phyloP scores from a whole-genome alignment of 23 tunicate species.

The Clavelina lepadiformis region DNA sequence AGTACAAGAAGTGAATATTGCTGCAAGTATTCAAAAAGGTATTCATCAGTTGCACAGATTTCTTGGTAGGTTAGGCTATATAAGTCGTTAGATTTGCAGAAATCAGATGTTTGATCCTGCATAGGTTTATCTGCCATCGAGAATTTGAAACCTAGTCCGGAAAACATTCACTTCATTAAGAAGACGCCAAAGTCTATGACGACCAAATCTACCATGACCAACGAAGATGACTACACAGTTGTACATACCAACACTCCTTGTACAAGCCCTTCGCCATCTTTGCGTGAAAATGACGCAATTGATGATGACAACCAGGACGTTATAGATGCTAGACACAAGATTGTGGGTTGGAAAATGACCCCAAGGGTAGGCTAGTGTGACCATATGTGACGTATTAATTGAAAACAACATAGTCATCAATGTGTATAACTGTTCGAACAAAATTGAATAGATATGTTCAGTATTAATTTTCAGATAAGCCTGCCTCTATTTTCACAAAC shows the following conservation, averaged over 20 bases:
- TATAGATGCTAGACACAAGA: conserved; percentile 51
- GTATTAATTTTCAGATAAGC: too few relatives aligned
- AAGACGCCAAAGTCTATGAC: conserved; percentile 79
- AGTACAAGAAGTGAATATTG: conserved; percentile 72
- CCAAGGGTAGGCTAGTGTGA: conserved; percentile 49
- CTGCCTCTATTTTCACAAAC: too few relatives aligned
- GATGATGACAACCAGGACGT: conserved; percentile 42
- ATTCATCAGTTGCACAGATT: too few relatives aligned
- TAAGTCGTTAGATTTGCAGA: too few relatives aligned
- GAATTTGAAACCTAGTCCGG: neutral
- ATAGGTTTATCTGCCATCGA: too few relatives aligned
- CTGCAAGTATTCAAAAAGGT: conserved; percentile 10
- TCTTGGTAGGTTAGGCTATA: too few relatives aligned
- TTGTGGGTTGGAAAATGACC: conserved; percentile 80
- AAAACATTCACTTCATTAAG: conserved; percentile 8
- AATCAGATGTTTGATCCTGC: too few relatives aligned
- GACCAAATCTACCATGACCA: conserved; percentile 88
- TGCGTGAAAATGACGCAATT: conserved; percentile 8
- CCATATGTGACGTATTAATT: too few relatives aligned
- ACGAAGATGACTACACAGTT: conserved; percentile 85
- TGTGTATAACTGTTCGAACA: too few relatives aligned
- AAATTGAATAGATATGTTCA: too few relatives aligned
- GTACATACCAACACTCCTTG: conserved; percentile 57
- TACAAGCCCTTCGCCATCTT: conserved; percentile 41
- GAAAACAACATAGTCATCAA: too few relatives aligned